phyloP scores from a whole-genome alignment of 1,140 invertebrate genomes.

The Lanistes nyassanus region DNA sequence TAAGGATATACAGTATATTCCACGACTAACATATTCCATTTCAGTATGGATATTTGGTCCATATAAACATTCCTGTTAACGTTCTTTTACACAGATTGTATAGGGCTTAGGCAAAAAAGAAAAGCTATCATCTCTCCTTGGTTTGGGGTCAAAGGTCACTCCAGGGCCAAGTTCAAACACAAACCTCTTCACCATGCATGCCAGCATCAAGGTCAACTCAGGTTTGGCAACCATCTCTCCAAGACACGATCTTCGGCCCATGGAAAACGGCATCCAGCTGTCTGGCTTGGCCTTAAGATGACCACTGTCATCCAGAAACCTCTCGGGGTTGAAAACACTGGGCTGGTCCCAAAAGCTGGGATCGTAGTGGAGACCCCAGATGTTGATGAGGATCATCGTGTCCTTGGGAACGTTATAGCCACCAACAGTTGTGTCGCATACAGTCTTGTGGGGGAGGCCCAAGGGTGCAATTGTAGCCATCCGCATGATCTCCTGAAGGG shows the following conservation, averaged over 20 bases:
- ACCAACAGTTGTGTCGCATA: slow-evolving; percentile 32
- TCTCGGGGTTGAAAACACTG: slow-evolving; percentile 79
- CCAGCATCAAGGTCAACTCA: slow-evolving; percentile 36
- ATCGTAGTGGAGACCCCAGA: slow-evolving; percentile 80
- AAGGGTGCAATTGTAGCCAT: slow-evolving; percentile 24
- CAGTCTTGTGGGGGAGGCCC: slow-evolving; percentile 33
- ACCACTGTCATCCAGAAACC: slow-evolving; percentile 59
- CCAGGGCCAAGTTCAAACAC: slow-evolving; percentile 1
- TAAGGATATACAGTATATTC: too few relatives aligned
- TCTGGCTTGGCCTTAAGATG: slow-evolving; percentile 37
- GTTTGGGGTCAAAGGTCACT: background rate
- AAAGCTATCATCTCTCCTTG: background rate
- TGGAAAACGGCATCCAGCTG: slow-evolving; percentile 44
- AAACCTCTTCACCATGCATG: slow-evolving; percentile 19
- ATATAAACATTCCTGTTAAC: background rate
- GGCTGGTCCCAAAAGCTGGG: slow-evolving; percentile 78
- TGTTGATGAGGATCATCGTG: slow-evolving; percentile 85
- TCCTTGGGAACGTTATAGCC: slow-evolving; percentile 76
- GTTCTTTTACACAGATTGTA: background rate
- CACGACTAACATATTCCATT: too few relatives aligned
- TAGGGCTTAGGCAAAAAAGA: slow-evolving; percentile 1
- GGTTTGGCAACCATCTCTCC: slow-evolving; percentile 40
- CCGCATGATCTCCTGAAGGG: slow-evolving; percentile 37
- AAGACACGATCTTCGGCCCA: slow-evolving; percentile 37
- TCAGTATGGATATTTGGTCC: too few relatives aligned